These are phyloP conservation scores for Drosophila jambulina DNA, from an alignment of 1,140 invertebrate genomes.

Conservation along the genomic window DNA sequence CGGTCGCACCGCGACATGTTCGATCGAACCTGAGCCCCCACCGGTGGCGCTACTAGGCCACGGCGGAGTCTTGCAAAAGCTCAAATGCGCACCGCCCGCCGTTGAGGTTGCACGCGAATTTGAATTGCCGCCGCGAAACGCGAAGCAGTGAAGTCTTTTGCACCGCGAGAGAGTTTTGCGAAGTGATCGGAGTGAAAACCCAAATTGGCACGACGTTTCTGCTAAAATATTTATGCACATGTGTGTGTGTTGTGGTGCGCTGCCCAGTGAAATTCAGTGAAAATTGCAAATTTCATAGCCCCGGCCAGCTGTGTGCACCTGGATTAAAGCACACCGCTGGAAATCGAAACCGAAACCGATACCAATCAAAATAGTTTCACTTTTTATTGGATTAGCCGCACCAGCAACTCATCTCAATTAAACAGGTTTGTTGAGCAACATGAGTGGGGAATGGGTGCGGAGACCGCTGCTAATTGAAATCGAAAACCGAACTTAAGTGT, in stretches of 20 bases:
- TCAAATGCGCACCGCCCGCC: constrained; percentile 68
- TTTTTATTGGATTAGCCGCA: constrained; percentile 80
- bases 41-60: constrained; percentile 34
- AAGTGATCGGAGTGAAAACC: constrained; percentile 72
- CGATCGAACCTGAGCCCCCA: constrained; percentile 50
- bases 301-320: constrained; percentile 60
- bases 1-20: constrained; percentile 43
- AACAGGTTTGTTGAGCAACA: constrained; percentile 78
- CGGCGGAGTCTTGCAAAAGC: constrained; percentile 38
- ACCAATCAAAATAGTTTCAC: constrained; percentile 70
- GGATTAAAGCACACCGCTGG: constrained; percentile 72
- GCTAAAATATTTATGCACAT: constrained; percentile 6
- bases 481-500: constrained; percentile 39
- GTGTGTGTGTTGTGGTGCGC: constrained; percentile 12
- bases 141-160: neutral
- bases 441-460: constrained; percentile 13
- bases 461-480: constrained; percentile 52
- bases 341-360: constrained; percentile 22
- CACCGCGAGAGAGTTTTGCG: constrained; percentile 61
- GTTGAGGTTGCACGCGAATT: constrained; percentile 78
- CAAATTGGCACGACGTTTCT: constrained; percentile 50
- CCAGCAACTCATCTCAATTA: constrained; percentile 43
- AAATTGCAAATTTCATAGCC: constrained; percentile 70
- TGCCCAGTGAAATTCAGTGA: constrained; percentile 63
- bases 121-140: constrained; percentile 48